Evolutionary conservation across 2,113 vertebrate genomes (phyloP), one percentile per base, ranked within the genome.

Genomic region (Taxidea taxus): DNA sequence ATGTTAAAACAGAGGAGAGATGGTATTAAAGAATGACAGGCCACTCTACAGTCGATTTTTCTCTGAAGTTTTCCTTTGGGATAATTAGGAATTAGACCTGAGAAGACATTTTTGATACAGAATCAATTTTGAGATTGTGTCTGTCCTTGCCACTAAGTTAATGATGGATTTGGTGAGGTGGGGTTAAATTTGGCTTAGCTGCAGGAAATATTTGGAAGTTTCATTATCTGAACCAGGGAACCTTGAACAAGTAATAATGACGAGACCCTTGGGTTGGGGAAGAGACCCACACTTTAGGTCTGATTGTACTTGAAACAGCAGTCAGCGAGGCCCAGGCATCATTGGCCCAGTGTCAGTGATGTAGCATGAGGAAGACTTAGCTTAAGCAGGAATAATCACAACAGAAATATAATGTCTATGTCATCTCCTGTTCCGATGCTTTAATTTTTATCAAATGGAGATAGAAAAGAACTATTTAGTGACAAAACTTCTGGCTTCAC

Each of bases 181-280:
- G 7, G 39, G 51, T 29, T 87, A 15, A 85, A 66, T 60, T 92
- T 83, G 68, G 34, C 34, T 66, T 88, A 77, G 37, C 31, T 89
- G 25, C 12, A 62, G n/a, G 31, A 2, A 81, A 44, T 39, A 64
- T 13, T 84, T 91, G 39, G n/a, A 87, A 6, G 4, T 88, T 91
- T 56, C 29, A 37, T 89, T 21, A 77, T 72, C 58, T 83, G 6
- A 88, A 88, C 6, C 42, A 23, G 70, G 14, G 16, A 92, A 72
- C 29, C 11, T 68, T 70, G 7, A 60, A 68, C 80, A 66, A n/a
- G 15, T 21, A 51, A 9, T 51, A 58, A 66, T 62, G 25, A 44
- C 29, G 31, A 64, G 6, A 78, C 83, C 29, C 27, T 66, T 68
- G 5, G 68, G 64, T 27, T 68, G 11, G 3, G 44, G 14, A 81